Base-by-base conservation (phyloP, 2,797 vertebrate species). In the Lacerta bilineata region DNA sequence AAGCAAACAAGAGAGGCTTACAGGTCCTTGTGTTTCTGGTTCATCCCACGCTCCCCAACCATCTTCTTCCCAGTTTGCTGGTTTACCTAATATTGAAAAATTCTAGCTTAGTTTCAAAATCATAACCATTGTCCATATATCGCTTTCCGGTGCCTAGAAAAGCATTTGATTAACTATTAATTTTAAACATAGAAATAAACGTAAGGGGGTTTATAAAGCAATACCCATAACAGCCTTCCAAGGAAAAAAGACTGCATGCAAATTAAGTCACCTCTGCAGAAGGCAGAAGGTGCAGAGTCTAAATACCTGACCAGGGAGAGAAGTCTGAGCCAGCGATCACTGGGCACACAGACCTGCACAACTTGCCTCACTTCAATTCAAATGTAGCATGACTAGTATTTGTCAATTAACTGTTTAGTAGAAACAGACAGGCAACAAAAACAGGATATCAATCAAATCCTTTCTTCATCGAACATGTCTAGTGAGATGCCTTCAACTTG, bases 21-120 rank as follows among this genome's bases (percentile, higher is more conserved):
- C 97, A 84, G 94, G 95, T 89, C 96, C 96, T 84, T 96, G 97
- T 8, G 92, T 88, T 36, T 98, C 97, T 81, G 96, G 94, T 89
- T 95, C 96, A 71, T 99, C 98, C 99, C 99, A 99, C 0, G 98
- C 95, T 92, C 98, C 98, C 99, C 98, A 99, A 89, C 98, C 98
- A 87, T 98, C 98, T 79, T 98, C 98, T 91, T 99, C 98, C 98
- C 99, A 99, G 76, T 96, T 96, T 80, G 98, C 83, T 85, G 98
- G 97, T 95, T 98, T 98, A 91, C 98, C 98, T 98, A 87, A 17
- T 90, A 79, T 66, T 90, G 93, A 71, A 9, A 55, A 92, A 15
- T 59, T 50, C 83, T 69, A 88, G 2, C 55, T 92, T 27, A 92
- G 91, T 92, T 75, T 78, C 0, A 23, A 85, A 82, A 75, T 92